These are phyloP conservation scores for Psammodynastes pulverulentus DNA, from an alignment of 2,113 vertebrate species.

Conservation along the genomic window DNA sequence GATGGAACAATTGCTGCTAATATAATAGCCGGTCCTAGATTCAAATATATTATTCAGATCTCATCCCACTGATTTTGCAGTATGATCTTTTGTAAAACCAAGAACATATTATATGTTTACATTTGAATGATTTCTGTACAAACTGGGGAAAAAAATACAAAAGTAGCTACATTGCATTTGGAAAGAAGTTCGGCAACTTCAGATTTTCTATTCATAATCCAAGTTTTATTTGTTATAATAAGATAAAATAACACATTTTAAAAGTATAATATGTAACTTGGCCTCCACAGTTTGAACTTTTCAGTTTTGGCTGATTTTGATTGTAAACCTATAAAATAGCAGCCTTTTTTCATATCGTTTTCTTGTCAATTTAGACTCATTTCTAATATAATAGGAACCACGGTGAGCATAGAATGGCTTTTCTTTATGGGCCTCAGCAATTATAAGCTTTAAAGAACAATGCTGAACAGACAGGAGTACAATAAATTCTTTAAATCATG, in stretches of 20 bases:
- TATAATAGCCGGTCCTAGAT: background rate
- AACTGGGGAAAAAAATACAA: background rate
- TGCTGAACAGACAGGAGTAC: constrained; percentile 21
- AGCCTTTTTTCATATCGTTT: constrained; percentile 3
- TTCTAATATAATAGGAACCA: constrained; percentile 11
- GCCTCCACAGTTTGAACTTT: background rate
- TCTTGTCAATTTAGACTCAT: constrained; percentile 4
- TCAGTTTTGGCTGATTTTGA: constrained; percentile 7
- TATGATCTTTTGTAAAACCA: background rate
- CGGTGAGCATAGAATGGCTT: background rate
- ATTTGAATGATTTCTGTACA: background rate
- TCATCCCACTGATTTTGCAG: background rate
- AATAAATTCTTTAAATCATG: constrained; percentile 10
- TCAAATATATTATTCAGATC: background rate
- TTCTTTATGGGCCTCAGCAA: constrained; percentile 22
- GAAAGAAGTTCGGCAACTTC: background rate
- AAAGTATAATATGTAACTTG: background rate
- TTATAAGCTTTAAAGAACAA: constrained; percentile 17
- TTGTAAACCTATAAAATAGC: constrained; percentile 5
- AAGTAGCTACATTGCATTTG: background rate
- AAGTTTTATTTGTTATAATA: background rate
- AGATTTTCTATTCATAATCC: background rate
- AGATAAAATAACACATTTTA: background rate
- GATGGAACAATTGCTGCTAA: background rate
- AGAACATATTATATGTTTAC: background rate